Evolutionary conservation across 2,888 invertebrate genomes (phyloP).

Genomic region (Drosophila quinaria): DNA sequence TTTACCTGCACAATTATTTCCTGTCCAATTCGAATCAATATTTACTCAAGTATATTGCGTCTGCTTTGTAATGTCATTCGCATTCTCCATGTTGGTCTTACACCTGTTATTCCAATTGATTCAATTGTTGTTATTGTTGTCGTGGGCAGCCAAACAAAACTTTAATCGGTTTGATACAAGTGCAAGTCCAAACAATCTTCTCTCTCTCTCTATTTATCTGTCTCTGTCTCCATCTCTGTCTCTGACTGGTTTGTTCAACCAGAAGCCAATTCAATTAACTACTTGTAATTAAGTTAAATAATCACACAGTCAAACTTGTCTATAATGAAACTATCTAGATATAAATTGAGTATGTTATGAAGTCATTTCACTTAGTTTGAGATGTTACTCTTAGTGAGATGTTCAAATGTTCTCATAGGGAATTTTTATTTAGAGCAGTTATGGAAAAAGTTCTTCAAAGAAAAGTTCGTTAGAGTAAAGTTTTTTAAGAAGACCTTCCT

Average conservation of each 20-base stretch:
- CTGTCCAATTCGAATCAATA: conserved; percentile 65
- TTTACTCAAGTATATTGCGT: conserved; percentile 70
- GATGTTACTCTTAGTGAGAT: background rate
- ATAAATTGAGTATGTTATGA: conserved; percentile 4
- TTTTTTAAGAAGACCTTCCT: background rate
- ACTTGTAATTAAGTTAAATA: conserved; percentile 56
- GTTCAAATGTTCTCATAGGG: background rate
- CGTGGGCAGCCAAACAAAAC: conserved; percentile 37
- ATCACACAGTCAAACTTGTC: conserved; percentile 24
- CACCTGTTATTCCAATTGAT: conserved; percentile 40
- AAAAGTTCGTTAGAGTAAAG: background rate
- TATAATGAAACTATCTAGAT: conserved; percentile 21
- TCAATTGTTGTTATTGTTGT: conserved; percentile 27
- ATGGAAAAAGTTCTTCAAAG: background rate
- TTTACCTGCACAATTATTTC: conserved; percentile 73
- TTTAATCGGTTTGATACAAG: conserved; percentile 43
- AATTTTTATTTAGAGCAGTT: background rate
- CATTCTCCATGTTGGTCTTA: conserved; percentile 8
- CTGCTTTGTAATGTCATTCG: conserved; percentile 50
- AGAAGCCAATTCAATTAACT: conserved; percentile 30
- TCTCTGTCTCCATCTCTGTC: conserved; percentile 16
- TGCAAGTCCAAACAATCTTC: background rate
- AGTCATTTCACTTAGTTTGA: background rate
- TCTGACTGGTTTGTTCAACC: conserved; percentile 15
- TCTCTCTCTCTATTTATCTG: no score